A percentile compares a stretch with the other conserved stretches of the same genome.
Conservation (phyloP, 2,113 vertebrate genomes). For the Rhombomys opimus region DNA sequence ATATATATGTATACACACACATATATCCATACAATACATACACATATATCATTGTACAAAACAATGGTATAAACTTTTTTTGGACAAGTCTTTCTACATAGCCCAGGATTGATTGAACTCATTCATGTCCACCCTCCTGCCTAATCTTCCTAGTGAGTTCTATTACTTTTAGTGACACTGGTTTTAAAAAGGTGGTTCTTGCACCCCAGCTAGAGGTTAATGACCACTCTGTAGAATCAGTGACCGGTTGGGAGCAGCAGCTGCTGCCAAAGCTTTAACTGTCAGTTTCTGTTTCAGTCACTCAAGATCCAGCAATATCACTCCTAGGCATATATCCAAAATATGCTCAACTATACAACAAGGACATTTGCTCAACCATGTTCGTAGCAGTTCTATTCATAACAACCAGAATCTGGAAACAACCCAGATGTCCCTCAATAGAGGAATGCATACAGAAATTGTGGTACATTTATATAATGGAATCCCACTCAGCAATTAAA, state of each 20-base stretch:
- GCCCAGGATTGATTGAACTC: background rate
- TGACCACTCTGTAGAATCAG: slow-evolving; percentile 81
- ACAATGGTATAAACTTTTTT: slow-evolving; percentile 1
- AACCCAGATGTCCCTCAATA: too few species aligned
- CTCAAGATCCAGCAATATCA: too few species aligned
- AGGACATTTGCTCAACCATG: too few species aligned
- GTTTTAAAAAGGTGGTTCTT: slow-evolving; percentile 6
- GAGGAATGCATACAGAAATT: too few species aligned
- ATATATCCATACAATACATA: background rate
- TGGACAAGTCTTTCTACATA: background rate
- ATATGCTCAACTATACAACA: too few species aligned
- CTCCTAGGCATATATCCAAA: too few species aligned
- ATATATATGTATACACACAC: background rate
- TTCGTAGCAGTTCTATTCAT: too few species aligned
- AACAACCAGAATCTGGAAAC: too few species aligned
- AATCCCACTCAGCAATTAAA: too few species aligned
- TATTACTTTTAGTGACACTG: background rate
- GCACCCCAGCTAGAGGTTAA: slow-evolving; percentile 70
- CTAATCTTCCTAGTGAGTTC: background rate
- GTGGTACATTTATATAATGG: too few species aligned
- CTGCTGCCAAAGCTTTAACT: slow-evolving; percentile 72
- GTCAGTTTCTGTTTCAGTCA: slow-evolving; percentile 69
- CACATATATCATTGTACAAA: background rate
- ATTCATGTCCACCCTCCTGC: background rate
- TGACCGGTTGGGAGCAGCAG: slow-evolving; percentile 70